These are phyloP conservation scores for Porites rus DNA, from an alignment of 92 coral and sea anemone genomes.

Conservation along the genomic window DNA sequence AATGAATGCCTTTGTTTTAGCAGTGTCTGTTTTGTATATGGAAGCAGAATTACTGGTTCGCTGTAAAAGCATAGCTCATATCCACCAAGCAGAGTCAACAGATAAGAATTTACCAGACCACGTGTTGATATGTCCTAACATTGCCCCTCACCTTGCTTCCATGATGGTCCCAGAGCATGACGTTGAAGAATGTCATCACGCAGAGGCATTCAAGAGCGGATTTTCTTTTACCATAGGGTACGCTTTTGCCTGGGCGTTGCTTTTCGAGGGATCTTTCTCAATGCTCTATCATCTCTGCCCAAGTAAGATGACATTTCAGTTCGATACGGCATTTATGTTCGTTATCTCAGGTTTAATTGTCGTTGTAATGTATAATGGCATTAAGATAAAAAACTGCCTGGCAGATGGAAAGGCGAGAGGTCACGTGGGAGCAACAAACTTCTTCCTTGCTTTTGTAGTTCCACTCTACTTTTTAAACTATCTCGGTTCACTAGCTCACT, in stretches of 20 bases:
- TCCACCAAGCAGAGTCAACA: not conserved
- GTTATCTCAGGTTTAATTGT: conserved; percentile 86
- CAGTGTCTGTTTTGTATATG: conserved; percentile 69
- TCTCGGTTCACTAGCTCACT: conserved; percentile 70
- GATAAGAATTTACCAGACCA: conserved; percentile 59
- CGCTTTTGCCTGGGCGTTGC: conserved; percentile 93
- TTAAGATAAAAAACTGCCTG: conserved; percentile 32
- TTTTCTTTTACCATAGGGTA: conserved; percentile 79
- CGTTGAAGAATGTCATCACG: conserved; percentile 11
- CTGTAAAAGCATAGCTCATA: conserved; percentile 53
- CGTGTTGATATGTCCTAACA: conserved; percentile 48
- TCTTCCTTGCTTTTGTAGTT: conserved; percentile 78
- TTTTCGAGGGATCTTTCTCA: conserved; percentile 85
- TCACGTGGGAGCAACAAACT: conserved; percentile 74
- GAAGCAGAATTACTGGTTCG: conserved; percentile 80
- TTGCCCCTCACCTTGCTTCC: conserved; percentile 59
- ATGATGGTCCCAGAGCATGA: conserved; percentile 5
- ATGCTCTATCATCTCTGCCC: conserved; percentile 89
- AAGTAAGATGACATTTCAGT: conserved; percentile 88
- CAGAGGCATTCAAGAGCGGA: conserved; percentile 60
- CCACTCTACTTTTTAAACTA: conserved; percentile 89
- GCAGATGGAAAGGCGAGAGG: conserved; percentile 16
- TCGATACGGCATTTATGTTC: conserved; percentile 94
- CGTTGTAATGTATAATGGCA: conserved; percentile 71
- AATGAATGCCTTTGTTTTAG: conserved; percentile 77